phyloP scores from a whole-genome alignment of 2,888 invertebrate genomes.

The Microctonus brassicae region DNA sequence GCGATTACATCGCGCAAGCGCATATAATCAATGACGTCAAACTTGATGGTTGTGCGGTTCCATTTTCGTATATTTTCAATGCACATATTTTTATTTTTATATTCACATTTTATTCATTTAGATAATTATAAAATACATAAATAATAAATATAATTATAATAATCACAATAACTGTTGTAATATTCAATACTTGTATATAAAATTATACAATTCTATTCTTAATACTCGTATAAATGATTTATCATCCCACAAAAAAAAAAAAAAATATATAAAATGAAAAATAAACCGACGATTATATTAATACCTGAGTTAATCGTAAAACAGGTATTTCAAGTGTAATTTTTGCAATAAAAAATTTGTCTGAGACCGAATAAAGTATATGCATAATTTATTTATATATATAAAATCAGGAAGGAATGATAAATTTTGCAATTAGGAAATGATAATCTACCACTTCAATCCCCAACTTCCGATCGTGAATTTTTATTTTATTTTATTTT shows the following conservation, averaged over 20 bases:
- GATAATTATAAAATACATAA: not conserved
- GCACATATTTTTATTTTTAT: not conserved
- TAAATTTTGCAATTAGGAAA: slow-evolving; percentile 20
- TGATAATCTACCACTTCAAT: slow-evolving; percentile 12
- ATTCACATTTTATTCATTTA: not conserved
- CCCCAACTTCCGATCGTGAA: slow-evolving; percentile 16
- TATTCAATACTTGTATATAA: too few species aligned
- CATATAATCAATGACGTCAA: not conserved
- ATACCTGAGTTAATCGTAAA: not conserved
- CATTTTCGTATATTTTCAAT: not conserved
- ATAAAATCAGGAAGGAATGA: not conserved
- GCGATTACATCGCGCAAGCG: slow-evolving; percentile 39
- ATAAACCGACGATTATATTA: not conserved
- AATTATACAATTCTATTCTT: too few species aligned
- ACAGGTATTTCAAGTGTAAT: not conserved
- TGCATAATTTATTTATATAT: not conserved
- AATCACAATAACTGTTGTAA: too few species aligned
- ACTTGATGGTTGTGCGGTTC: not conserved
- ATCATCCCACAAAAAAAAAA: too few species aligned
- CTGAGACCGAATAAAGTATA: not conserved
- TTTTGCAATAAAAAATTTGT: not conserved
- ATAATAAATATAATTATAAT: not conserved
- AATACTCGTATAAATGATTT: too few species aligned
- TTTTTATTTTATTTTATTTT: not conserved
- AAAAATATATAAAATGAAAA: not conserved